These are phyloP conservation scores for Drosophila nasuta DNA, from an alignment of 1,140 invertebrate species.

Conservation along the genomic window DNA sequence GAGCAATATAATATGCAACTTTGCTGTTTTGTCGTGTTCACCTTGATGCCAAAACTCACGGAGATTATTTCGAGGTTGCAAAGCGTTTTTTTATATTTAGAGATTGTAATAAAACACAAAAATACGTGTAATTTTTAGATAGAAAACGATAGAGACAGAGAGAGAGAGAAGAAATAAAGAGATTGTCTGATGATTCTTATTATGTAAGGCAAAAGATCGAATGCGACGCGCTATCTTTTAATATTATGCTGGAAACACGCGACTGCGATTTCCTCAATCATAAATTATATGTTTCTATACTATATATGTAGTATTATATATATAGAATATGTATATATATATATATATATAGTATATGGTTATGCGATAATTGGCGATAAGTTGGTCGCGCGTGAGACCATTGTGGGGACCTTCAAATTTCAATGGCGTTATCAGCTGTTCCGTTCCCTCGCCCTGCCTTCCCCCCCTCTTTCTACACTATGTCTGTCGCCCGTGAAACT, in stretches of 20 bases:
- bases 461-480: background rate
- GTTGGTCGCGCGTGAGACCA: conserved; percentile 42
- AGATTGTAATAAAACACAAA: conserved; percentile 13
- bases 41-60: conserved; percentile 28
- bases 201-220: conserved; percentile 7
- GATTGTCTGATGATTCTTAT: background rate
- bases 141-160: no score
- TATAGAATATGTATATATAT: background rate
- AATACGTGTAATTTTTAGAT: conserved; percentile 19
- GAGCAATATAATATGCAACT: conserved; percentile 1
- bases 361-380: conserved; percentile 32
- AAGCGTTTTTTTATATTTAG: no score
- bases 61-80: conserved; percentile 6
- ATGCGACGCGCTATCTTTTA: conserved; percentile 21
- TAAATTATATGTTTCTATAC: conserved; percentile 33
- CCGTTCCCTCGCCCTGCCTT: background rate
- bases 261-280: conserved; percentile 42
- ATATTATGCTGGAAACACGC: conserved; percentile 27
- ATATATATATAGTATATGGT: background rate
- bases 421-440: conserved; percentile 42
- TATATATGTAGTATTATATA: background rate
- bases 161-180: no score
- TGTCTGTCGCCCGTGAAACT: conserved; percentile 40
- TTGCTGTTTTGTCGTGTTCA: conserved; percentile 21
- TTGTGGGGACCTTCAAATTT: conserved; percentile 47